Evolutionary conservation across 2,113 vertebrate genomes (phyloP).

Genomic region (Dunckerocampus dactyliophorus): DNA sequence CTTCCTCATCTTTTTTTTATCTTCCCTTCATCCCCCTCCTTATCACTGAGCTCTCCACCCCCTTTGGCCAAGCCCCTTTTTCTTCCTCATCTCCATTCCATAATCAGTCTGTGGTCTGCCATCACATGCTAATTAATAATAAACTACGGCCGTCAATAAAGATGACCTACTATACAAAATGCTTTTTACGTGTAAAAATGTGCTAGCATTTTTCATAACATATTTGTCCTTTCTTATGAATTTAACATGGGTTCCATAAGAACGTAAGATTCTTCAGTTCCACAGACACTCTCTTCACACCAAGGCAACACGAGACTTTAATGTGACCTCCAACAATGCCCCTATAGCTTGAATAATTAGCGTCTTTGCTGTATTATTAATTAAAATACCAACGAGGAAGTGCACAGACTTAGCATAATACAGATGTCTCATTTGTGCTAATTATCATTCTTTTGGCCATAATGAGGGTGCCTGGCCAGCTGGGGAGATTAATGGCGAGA

Average conservation of each 20-base stretch:
- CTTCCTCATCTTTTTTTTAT: slow-evolving; percentile 12
- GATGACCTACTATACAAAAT: background rate
- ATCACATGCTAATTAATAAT: slow-evolving; percentile 28
- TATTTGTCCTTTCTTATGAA: slow-evolving; percentile 13
- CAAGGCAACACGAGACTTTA: background rate
- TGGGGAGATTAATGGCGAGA: slow-evolving; percentile 39
- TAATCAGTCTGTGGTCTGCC: slow-evolving; percentile 10
- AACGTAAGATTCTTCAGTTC: slow-evolving; percentile 19
- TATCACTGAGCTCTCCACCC: slow-evolving; percentile 4
- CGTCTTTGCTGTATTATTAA: slow-evolving; percentile 72
- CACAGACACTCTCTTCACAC: slow-evolving; percentile 46
- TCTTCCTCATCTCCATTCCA: background rate
- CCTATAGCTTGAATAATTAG: slow-evolving; percentile 74
- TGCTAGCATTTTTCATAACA: slow-evolving; percentile 31
- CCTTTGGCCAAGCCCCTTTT: background rate
- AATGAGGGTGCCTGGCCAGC: slow-evolving; percentile 35
- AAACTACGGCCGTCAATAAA: slow-evolving; percentile 3
- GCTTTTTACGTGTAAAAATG: slow-evolving; percentile 9
- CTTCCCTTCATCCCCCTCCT: background rate
- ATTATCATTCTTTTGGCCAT: slow-evolving; percentile 67
- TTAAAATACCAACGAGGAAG: slow-evolving; percentile 68
- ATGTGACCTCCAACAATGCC: slow-evolving; percentile 43
- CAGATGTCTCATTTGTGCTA: slow-evolving; percentile 48
- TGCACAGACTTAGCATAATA: slow-evolving; percentile 57
- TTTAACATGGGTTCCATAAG: slow-evolving; percentile 28